These are phyloP conservation scores for Thamnophis sirtalis DNA, from an alignment of 2,113 vertebrate genomes.

Conservation along the genomic window DNA sequence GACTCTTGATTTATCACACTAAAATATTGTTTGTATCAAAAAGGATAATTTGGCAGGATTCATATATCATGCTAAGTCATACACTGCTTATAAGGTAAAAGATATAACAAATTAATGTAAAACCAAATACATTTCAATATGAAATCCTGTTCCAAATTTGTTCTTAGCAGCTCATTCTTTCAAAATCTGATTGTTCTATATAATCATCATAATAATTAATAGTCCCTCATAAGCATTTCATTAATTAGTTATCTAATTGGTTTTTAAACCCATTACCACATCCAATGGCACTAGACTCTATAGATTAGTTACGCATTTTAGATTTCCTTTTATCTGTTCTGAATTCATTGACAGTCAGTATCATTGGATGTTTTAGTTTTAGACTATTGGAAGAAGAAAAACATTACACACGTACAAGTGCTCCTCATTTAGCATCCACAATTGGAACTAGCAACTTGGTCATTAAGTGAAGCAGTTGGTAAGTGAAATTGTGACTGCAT, in stretches of 20 bases:
- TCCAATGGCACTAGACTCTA: not conserved
- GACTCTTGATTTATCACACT: not conserved
- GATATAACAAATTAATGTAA: not conserved
- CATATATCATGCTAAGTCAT: not conserved
- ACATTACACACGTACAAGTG: not conserved
- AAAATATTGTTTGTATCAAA: not conserved
- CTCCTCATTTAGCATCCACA: not conserved
- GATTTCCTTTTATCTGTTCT: not conserved
- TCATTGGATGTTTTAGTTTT: not conserved
- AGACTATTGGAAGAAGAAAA: not conserved
- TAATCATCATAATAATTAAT: not conserved
- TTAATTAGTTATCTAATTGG: not conserved
- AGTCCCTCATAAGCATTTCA: not conserved
- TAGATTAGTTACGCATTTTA: not conserved
- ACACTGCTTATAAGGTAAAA: not conserved
- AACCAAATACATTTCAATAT: not conserved
- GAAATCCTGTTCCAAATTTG: not conserved
- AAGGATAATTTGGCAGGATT: not conserved
- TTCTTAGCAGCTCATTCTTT: not conserved
- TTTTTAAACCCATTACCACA: not conserved
- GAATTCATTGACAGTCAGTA: not conserved
- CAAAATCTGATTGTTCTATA: not conserved
- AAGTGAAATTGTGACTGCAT: not conserved
- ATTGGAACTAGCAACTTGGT: not conserved
- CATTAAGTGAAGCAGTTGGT: not conserved